Conservation (phyloP, 2,888 invertebrate genomes). For the Macroteleia sp. region DNA sequence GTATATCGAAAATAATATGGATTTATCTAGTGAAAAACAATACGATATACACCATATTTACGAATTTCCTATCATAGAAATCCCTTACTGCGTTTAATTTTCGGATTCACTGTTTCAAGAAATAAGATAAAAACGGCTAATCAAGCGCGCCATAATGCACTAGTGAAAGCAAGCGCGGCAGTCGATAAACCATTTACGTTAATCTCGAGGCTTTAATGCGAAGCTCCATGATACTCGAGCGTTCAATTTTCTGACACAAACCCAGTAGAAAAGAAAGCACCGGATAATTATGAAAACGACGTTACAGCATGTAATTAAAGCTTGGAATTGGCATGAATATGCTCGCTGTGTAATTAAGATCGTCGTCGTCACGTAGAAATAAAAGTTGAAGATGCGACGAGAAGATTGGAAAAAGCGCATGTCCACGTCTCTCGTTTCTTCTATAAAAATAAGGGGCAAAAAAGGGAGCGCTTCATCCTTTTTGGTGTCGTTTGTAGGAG, state of each 20-base stretch:
- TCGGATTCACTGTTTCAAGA: neutral
- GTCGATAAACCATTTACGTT: slow-evolving; percentile 49
- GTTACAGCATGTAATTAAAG: slow-evolving; percentile 43
- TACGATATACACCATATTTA: too few relatives aligned
- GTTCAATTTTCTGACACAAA: slow-evolving; percentile 27
- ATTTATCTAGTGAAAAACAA: too few relatives aligned
- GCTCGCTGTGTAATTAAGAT: slow-evolving; percentile 32
- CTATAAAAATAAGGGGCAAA: too few relatives aligned
- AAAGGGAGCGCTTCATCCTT: too few relatives aligned
- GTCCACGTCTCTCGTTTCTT: neutral
- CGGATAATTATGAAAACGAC: slow-evolving; percentile 48
- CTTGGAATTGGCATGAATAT: slow-evolving; percentile 27
- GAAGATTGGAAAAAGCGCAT: slow-evolving; percentile 28
- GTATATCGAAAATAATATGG: too few relatives aligned
- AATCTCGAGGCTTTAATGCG: slow-evolving; percentile 26
- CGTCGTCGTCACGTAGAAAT: slow-evolving; percentile 36
- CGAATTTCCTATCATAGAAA: too few relatives aligned
- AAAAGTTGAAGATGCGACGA: slow-evolving; percentile 33
- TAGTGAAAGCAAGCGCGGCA: slow-evolving; percentile 8
- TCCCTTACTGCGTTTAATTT: neutral
- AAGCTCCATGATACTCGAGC: slow-evolving; percentile 21
- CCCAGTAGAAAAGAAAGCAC: slow-evolving; percentile 29
- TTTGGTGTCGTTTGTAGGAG: slow-evolving; percentile 25
- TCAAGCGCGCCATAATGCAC: slow-evolving; percentile 26
- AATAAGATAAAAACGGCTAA: slow-evolving; percentile 19